Evolutionary conservation across 2,797 vertebrate species (phyloP).

Genomic region (Spea hammondii): DNA sequence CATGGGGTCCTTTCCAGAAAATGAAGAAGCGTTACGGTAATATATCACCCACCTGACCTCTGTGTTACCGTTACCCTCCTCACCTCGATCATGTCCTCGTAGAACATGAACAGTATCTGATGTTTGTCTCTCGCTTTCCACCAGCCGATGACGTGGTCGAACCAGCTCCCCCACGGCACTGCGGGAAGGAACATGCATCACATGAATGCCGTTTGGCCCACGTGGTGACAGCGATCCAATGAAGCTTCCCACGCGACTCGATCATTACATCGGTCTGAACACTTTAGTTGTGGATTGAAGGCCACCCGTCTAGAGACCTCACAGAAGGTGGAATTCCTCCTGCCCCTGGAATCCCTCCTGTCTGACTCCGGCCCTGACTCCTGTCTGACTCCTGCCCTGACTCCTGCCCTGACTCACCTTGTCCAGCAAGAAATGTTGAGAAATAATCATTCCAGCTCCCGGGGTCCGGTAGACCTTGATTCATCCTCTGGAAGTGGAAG

Average conservation of each 20-base stretch:
- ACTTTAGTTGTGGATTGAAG: no score
- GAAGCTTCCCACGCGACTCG: no score
- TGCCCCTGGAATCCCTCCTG: no score
- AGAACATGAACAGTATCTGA: constrained; percentile 44
- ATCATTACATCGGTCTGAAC: no score
- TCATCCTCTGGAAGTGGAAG: constrained; percentile 87
- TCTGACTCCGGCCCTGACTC: no score
- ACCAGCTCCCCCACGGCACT: constrained; percentile 42
- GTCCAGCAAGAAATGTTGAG: constrained; percentile 77
- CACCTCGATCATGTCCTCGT: constrained; percentile 48
- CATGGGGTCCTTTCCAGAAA: constrained; percentile 33
- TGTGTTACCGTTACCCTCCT: not conserved
- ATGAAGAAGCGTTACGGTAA: not conserved
- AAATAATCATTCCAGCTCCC: constrained; percentile 81
- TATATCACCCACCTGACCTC: constrained; percentile 6
- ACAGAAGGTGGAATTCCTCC: no score
- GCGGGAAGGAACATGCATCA: not conserved
- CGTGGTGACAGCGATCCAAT: no score
- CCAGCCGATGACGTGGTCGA: constrained; percentile 46
- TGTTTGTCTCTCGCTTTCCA: constrained; percentile 37
- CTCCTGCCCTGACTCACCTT: constrained; percentile 61
- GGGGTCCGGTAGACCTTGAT: constrained; percentile 76
- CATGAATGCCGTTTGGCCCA: not conserved
- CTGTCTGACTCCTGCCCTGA: no score
- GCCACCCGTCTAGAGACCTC: no score